Evolutionary conservation across 2,113 vertebrate genomes (phyloP).

Genomic region (Podarcis cretensis): DNA sequence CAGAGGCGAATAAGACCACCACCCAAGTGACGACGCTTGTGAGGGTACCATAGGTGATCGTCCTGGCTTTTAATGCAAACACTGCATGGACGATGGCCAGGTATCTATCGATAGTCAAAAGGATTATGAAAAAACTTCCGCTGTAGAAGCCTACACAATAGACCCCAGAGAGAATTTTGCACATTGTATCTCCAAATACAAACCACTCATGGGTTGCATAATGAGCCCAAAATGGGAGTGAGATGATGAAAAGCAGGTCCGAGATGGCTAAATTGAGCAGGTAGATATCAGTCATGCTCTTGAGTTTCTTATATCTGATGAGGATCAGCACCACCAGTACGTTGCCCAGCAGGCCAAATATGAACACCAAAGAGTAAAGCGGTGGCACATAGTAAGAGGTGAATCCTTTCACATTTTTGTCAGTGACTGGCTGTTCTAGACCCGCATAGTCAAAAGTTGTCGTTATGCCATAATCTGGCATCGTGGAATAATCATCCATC

Average conservation of each 20-base stretch:
- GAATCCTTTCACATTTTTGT: fast-evolving
- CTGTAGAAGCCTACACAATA: slow-evolving; percentile 85
- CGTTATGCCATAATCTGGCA: fast-evolving
- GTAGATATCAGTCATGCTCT: slow-evolving; percentile 89
- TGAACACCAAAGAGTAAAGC: slow-evolving; percentile 82
- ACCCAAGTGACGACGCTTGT: slow-evolving; percentile 79
- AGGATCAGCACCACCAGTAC: slow-evolving; percentile 85
- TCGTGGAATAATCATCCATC: slow-evolving; percentile 12
- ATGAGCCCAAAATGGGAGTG: slow-evolving; percentile 86
- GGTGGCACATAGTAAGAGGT: slow-evolving; percentile 72
- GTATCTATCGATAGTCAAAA: slow-evolving; percentile 92
- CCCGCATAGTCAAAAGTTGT: slow-evolving; percentile 25
- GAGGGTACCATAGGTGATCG: slow-evolving; percentile 72
- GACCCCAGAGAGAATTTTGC: slow-evolving; percentile 78
- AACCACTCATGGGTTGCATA: slow-evolving; percentile 74
- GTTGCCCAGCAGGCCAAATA: slow-evolving; percentile 85
- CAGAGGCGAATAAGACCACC: slow-evolving; percentile 70
- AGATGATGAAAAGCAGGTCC: slow-evolving; percentile 83
- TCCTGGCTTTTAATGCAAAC: slow-evolving; percentile 81
- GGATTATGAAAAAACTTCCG: slow-evolving; percentile 87
- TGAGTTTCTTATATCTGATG: slow-evolving; percentile 73
- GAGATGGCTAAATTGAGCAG: slow-evolving; percentile 88
- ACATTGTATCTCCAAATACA: slow-evolving; percentile 77
- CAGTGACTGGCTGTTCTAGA: not conserved
- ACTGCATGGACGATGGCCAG: slow-evolving; percentile 90